These are phyloP conservation scores for Idaea biselata DNA, from an alignment of 2,888 invertebrate genomes.

Conservation along the genomic window DNA sequence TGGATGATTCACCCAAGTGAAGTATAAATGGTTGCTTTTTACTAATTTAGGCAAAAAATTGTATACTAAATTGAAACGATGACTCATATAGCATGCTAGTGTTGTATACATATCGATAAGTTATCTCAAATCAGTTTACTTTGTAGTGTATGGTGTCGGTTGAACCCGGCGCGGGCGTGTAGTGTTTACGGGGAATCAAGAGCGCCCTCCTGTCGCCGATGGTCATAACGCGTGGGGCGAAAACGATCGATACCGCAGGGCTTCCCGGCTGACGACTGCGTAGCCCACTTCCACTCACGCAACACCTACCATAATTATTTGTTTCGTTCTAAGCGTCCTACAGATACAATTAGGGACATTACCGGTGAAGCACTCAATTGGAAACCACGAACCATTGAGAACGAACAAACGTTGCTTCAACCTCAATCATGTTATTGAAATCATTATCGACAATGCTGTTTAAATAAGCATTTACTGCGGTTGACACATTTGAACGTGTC, in stretches of 20 bases:
- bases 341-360: conserved; percentile 36
- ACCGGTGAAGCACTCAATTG: conserved; percentile 8
- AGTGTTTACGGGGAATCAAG: conserved; percentile 62
- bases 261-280: conserved; percentile 59
- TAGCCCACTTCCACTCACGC: conserved; percentile 50
- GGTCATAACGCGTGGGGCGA: conserved; percentile 72
- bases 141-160: conserved; percentile 47
- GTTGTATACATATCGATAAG: background rate
- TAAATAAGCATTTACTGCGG: conserved; percentile 14
- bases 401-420: conserved; percentile 4
- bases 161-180: conserved; percentile 39
- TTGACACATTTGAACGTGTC: conserved; percentile 11
- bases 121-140: background rate
- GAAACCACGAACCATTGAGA: conserved; percentile 5
- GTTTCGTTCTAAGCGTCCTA: conserved; percentile 29
- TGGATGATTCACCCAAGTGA: background rate
- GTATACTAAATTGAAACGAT: background rate
- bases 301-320: conserved; percentile 40
- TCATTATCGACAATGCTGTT: conserved; percentile 11
- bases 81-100: background rate
- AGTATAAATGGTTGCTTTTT: background rate
- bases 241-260: conserved; percentile 73
- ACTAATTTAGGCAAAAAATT: background rate
- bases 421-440: conserved; percentile 11
- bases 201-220: conserved; percentile 75